Base-by-base conservation (phyloP, 2,888 invertebrate species). In the Opisthograptis luteolata region DNA sequence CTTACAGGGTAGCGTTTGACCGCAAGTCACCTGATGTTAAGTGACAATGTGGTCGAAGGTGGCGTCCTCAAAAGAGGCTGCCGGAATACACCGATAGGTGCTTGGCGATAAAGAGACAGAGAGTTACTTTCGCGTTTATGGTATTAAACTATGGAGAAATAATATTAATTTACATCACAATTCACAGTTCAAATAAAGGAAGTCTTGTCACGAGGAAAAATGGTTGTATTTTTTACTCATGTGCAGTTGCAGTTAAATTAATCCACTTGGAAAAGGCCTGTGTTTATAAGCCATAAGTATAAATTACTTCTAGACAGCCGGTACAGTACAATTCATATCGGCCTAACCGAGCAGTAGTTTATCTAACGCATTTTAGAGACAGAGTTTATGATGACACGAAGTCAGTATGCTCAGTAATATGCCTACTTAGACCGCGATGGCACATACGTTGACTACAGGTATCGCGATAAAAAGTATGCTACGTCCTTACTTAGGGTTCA, bases 221-320 rank as follows among this genome's bases (percentile, higher is more conserved):
- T 64, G 55, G 49, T 61, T 56, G 64, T 72, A 71, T 67, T 71
- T 72, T 67, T 51, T 41, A 49, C 50, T 63, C 61, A 67, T 54
- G 61, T 62, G 68, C 62, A 62, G 61, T 49, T 62, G 61, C 58
- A 61, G 65, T 76, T 70, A 73, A 75, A 81, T 78, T 75, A 78
- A 80, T 80, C 79, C 69, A 70, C 79, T 76, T 70, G 77, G 77
- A 76, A 80, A 78, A 70, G 69, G 70, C 66, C 62, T 66, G 65
- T 69, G 72, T 81, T 80, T 79, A 83, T 79, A 60, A 49, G 51
- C 49, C 31, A 52, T 56, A 80, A 75, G 72, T 81, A 85, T 86
- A 86, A 86, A 87, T 86, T 79, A 82, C 68, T 42, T 57, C 65
- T 58, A 60, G 82, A 84, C 84, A 80, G 78, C 60, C 74, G 71